These are phyloP conservation scores for Leptosomus discolor DNA, from an alignment of 2,113 vertebrate genomes.

Conservation along the genomic window DNA sequence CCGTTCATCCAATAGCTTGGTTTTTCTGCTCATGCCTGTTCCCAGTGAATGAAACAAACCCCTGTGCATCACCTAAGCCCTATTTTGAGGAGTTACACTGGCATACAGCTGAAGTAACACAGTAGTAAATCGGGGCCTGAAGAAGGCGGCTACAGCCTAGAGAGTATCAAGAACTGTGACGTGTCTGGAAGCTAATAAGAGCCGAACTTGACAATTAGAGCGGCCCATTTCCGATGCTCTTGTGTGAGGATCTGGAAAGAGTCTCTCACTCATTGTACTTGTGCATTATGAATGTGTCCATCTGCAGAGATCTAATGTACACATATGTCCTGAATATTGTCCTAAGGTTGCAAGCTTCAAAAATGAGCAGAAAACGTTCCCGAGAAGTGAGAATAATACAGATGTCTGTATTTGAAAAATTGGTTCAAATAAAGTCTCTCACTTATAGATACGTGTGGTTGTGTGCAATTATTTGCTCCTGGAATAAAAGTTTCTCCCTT, in stretches of 20 bases:
- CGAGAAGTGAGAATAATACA: slow-evolving; percentile 64
- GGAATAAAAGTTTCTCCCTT: neutral
- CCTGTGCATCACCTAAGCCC: slow-evolving; percentile 54
- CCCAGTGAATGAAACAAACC: slow-evolving; percentile 39
- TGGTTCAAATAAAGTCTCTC: slow-evolving; percentile 68
- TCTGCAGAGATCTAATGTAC: slow-evolving; percentile 69
- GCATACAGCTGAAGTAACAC: slow-evolving; percentile 65
- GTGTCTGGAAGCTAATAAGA: slow-evolving; percentile 57
- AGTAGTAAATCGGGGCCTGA: slow-evolving; percentile 40
- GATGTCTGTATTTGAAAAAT: slow-evolving; percentile 66
- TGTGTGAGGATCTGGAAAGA: slow-evolving; percentile 67
- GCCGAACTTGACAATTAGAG: slow-evolving; percentile 60
- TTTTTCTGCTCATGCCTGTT: slow-evolving; percentile 62
- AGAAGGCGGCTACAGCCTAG: slow-evolving; percentile 55
- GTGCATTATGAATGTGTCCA: slow-evolving; percentile 70
- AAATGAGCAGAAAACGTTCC: slow-evolving; percentile 67
- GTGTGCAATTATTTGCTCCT: slow-evolving; percentile 49
- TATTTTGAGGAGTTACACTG: slow-evolving; percentile 59
- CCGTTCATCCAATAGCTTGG: slow-evolving; percentile 8
- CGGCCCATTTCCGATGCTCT: slow-evolving; percentile 65
- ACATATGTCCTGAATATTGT: slow-evolving; percentile 69
- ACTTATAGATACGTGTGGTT: neutral
- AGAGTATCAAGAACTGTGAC: slow-evolving; percentile 57
- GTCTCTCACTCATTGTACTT: slow-evolving; percentile 68
- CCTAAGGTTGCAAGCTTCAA: slow-evolving; percentile 68